Evolutionary conservation across 2,797 vertebrate genomes (phyloP).

Genomic region (Macropus fuliginosus): DNA sequence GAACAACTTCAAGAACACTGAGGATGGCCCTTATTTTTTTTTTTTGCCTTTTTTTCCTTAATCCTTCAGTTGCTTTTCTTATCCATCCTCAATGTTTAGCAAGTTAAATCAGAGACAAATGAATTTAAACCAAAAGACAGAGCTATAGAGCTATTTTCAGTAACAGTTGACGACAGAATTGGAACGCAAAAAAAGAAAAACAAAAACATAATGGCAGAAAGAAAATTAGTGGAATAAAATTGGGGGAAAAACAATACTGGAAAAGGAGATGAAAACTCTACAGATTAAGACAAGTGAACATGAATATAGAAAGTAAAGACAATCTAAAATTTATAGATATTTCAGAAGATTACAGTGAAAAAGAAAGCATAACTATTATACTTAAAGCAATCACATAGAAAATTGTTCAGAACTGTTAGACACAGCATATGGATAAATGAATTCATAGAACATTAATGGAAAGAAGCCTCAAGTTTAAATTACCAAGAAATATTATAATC

Average conservation of each 20-base stretch:
- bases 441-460: neutral
- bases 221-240: neutral
- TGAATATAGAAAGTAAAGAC: neutral
- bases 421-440: neutral
- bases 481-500: neutral
- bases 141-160: neutral
- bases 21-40: neutral
- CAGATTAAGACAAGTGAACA: neutral
- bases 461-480: neutral
- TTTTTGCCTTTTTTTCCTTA: neutral
- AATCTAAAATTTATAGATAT: neutral
- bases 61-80: neutral
- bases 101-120: neutral
- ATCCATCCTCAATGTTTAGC: neutral
- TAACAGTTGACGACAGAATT: neutral
- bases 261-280: neutral
- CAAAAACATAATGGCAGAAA: neutral
- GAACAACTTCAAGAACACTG: neutral
- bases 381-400: neutral
- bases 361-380: neutral
- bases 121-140: neutral
- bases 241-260: neutral
- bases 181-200: neutral
- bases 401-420: neutral
- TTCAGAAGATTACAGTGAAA: neutral